Evolutionary conservation across 92 coral and sea anemone species (phyloP).

Genomic region (Parazoanthus atlanticus): DNA sequence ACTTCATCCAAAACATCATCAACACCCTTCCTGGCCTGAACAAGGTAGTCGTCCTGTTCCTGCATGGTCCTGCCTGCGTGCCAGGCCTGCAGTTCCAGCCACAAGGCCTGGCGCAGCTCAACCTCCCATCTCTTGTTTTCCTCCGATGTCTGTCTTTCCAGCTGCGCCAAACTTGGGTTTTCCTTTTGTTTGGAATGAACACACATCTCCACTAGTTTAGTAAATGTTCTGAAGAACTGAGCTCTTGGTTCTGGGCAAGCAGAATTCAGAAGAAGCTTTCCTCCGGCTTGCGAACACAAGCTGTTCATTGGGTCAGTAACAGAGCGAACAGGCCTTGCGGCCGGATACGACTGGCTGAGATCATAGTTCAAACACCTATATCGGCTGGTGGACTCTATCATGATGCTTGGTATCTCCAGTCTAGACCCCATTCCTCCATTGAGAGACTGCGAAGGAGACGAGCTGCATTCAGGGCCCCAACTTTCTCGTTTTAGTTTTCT

Average conservation of each 20-base stretch:
- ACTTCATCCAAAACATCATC: constrained; percentile 81
- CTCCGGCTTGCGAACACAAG: constrained; percentile 31
- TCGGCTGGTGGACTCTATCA: constrained; percentile 74
- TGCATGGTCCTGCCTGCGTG: constrained; percentile 83
- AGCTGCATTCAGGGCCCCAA: constrained; percentile 53
- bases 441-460: constrained; percentile 29
- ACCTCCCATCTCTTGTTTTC: constrained; percentile 87
- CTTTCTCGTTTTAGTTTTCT: constrained; percentile 74
- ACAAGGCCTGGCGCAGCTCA: constrained; percentile 77
- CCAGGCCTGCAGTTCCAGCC: constrained; percentile 98
- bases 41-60: constrained; percentile 78
- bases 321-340: constrained; percentile 63
- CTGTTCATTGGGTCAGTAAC: constrained; percentile 65
- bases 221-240: constrained; percentile 86
- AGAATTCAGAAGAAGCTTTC: constrained; percentile 40
- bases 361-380: constrained; percentile 81
- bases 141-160: constrained; percentile 80
- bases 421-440: constrained; percentile 50
- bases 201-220: constrained; percentile 82
- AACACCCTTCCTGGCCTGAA: constrained; percentile 75
- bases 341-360: constrained; percentile 53
- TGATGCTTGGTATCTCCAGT: constrained; percentile 75
- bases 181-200: constrained; percentile 83
- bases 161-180: constrained; percentile 30
- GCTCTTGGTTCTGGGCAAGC: constrained; percentile 75